These are phyloP conservation scores for Hypocryptadius cinnamomeus DNA, from an alignment of 2,113 vertebrate genomes.

Conservation along the genomic window DNA sequence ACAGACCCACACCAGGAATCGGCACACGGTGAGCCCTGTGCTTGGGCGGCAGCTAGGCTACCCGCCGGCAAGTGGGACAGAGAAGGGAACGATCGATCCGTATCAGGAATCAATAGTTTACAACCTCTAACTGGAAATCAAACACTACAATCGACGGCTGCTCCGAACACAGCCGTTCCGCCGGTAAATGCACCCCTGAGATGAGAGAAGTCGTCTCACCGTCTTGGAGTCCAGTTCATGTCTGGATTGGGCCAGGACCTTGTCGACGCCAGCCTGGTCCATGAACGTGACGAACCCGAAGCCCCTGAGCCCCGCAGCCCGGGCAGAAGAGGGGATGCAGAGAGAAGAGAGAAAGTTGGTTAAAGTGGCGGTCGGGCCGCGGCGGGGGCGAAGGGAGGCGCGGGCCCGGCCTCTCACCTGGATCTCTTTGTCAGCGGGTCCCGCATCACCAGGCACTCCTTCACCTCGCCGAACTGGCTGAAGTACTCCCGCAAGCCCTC, in stretches of 20 bases:
- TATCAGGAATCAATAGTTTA: not conserved
- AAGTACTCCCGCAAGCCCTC: conserved; percentile 99
- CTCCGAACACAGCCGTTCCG: not conserved
- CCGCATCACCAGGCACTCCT: conserved; percentile 99
- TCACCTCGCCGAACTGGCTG: conserved; percentile 98
- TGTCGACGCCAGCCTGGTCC: conserved; percentile 98
- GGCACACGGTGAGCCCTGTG: not conserved
- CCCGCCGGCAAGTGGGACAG: not conserved
- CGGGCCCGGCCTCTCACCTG: conserved; percentile 84
- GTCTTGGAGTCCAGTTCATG: conserved; percentile 99
- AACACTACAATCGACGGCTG: not conserved
- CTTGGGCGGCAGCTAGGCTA: not conserved
- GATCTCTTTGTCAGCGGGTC: conserved; percentile 99
- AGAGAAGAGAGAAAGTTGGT: conserved; percentile 72
- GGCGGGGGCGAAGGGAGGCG: conserved; percentile 60
- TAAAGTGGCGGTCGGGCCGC: conserved; percentile 65
- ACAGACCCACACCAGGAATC: not conserved
- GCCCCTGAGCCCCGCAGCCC: conserved; percentile 76
- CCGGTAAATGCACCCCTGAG: not conserved
- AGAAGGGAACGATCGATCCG: not conserved
- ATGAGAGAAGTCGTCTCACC: conserved; percentile 77
- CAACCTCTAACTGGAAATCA: conserved; percentile 16
- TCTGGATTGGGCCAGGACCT: conserved; percentile 95
- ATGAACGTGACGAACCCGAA: conserved; percentile 98
- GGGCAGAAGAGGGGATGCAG: conserved; percentile 42